phyloP scores from a whole-genome alignment of 2,113 vertebrate genomes.

The Diglossa brunneiventris region DNA sequence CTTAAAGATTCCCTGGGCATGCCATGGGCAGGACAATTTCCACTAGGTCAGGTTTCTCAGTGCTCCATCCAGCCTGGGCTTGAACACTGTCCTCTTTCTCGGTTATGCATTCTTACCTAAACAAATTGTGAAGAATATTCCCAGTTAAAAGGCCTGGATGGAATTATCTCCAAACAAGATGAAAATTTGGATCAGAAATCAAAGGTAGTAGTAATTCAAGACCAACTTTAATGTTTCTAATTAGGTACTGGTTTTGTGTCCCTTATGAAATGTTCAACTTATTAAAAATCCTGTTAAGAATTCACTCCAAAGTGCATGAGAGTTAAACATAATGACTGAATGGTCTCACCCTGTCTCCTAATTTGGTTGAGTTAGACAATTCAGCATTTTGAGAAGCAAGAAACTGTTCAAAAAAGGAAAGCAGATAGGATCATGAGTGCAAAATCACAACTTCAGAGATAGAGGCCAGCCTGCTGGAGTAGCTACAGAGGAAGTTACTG shows the following conservation, averaged over 20 bases:
- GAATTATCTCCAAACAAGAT: background rate
- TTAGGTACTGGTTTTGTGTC: background rate
- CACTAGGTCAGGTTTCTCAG: background rate
- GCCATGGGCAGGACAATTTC: background rate
- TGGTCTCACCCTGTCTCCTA: background rate
- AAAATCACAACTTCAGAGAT: background rate
- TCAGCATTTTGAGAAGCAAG: background rate
- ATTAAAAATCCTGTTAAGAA: background rate
- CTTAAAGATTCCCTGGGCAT: background rate
- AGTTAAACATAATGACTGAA: fast-evolving
- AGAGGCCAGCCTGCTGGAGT: background rate
- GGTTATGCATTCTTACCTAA: background rate
- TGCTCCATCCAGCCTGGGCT: background rate
- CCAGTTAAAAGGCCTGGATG: background rate
- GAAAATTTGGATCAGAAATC: background rate
- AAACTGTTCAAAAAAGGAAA: background rate
- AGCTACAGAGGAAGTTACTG: background rate
- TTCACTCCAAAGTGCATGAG: background rate
- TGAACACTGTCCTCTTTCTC: background rate
- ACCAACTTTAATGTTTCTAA: background rate
- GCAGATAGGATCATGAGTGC: fast-evolving
- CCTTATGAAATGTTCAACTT: background rate
- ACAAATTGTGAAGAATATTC: background rate
- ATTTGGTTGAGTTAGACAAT: background rate
- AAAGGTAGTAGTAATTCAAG: background rate